Base-by-base conservation (phyloP, 1,140 invertebrate genomes). In the Cydia pomonella region DNA sequence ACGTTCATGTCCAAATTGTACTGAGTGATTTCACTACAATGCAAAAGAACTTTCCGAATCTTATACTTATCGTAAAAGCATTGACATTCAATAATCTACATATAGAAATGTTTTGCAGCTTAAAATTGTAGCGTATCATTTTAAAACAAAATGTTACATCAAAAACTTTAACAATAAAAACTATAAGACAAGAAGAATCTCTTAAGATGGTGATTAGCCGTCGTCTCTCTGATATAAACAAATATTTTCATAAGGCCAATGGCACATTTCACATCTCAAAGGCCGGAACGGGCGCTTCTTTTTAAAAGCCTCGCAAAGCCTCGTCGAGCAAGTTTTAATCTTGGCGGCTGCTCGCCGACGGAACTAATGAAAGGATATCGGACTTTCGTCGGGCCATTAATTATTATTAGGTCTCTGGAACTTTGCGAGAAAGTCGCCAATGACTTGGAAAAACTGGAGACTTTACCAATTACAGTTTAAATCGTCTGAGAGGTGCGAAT, bases 361-460 rank as follows among this genome's bases (percentile, higher is more conserved):
- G 87, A 77, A 84, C 84, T 91, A 92, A 90, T 91, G 89, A 91
- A 91, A 92, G 89, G 89, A 90, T 91, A 91, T 92, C 87, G 89
- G 85, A 86, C 83, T 88, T 90, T 86, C 84, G 77, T 85, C 84
- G 78, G 81, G 80, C 88, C 87, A 92, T 92, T 91, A 90, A 91
- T 92, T 92, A 90, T 92, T 90, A 91, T 91, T 91, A 91, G 85
- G 84, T 83, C 82, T 77, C 81, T 82, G 77, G 80, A 85, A 87
- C 87, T 89, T 80, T 74, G 77, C 77, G 73, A 82, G 82, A 77
- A 78, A 85, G 79, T 83, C 85, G 79, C 84, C 84, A 82, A 82
- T 90, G 86, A 89, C 87, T 88, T 85, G 84, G 86, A 89, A 88
- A 88, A 89, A 86, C 80, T 79, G 78, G 72, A 76, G 77, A 86